Base-by-base conservation (phyloP, 2,888 invertebrate genomes). In the Spilosoma lubricipeda region DNA sequence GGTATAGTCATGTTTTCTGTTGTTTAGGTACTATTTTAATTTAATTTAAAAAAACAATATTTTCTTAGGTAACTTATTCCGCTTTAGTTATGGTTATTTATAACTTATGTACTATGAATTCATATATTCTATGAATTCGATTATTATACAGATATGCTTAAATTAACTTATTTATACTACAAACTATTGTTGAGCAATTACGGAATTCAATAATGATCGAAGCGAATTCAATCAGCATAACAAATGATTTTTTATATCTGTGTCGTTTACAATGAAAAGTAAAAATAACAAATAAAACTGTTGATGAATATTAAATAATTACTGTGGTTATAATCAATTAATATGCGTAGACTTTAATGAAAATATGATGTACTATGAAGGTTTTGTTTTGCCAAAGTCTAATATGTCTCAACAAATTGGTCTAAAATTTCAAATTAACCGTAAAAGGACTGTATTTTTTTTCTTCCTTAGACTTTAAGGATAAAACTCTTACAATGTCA, bases 211-310 rank as follows among this genome's bases (percentile, higher is more conserved):
- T 74, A 0, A 74, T 80, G 74, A 71, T 70, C 13, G 80, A 77
- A 69, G 69, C 80, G 67, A 79, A 83, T 83, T 67, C 78, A 82
- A 79, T 80, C 77, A 80, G 75, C 72, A 72, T 71, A 80, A 72
- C 42, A 59, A 70, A 36, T 9, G 11, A 13, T 11, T 36, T 74
- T 72, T 65, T 64, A 68, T 33, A 27, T n/a, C 33, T 56, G 77
- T 72, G 45, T 71, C 56, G 67, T 75, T 77, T 71, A 63, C 65
- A 64, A 66, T 75, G 45, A 42, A 68, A 68, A 68, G 39, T 42
- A 13, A 30, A 39, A 63, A 42, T 42, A 70, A 42, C 27, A 70
- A 33, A 30, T 11, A 42, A 70, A 70, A 36, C 11, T 63, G 39
- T 5, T 30, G 8, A 59, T 69, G 36, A 69, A 56, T 36, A n/a